Evolutionary conservation across 2,797 vertebrate species (phyloP), one percentile per base, ranked within the genome.

Genomic region (Muscicapa striata): DNA sequence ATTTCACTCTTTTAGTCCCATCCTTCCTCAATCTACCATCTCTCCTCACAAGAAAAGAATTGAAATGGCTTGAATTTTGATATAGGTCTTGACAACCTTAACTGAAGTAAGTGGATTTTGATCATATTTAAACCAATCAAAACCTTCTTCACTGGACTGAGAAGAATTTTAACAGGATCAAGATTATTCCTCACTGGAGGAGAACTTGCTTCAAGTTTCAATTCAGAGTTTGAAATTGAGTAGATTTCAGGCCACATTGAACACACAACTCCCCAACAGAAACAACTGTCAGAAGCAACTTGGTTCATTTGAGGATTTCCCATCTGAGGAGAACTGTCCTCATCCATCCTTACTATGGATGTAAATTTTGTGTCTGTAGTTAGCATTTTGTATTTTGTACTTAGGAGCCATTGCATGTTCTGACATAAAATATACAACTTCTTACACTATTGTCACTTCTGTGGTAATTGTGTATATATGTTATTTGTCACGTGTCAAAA

Each of bases 121-220:
- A 38, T 87, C 36, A 49, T 86, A 83, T 40, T 91, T 93, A 96
- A 95, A 95, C n/a, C 20, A 92, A 58, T 81, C 76, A 78, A 67
- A 92, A 20, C 34, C 32, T 94, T 95, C 43, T 52, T 93, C 79
- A 63, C 15, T 82, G 46, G 41, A 34, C 73, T 83, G 38, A 69
- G 58, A 80, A 90, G 66, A 87, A 68, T 64, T 79, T 84, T 77
- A 83, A 86, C 55, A 83, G 63, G 38, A 78, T 87, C 81, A 93
- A 63, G 48, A 81, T 87, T 85, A 76, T 84, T 68, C 13, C 57
- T 90, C 57, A n/a, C 32, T 75, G 55, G 48, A 93, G n/a, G 46
- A 40, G 29, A 85, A 88, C 48, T 66, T 85, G 10, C 84, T 84
- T 91, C 61, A 79, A 77, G 51, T 80, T 92, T 49, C 87, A 94